A percentile compares a stretch with the other conserved stretches of the same genome.
phyloP scores from a whole-genome alignment of 2,888 invertebrate genomes.

The Branchellion lobata region DNA sequence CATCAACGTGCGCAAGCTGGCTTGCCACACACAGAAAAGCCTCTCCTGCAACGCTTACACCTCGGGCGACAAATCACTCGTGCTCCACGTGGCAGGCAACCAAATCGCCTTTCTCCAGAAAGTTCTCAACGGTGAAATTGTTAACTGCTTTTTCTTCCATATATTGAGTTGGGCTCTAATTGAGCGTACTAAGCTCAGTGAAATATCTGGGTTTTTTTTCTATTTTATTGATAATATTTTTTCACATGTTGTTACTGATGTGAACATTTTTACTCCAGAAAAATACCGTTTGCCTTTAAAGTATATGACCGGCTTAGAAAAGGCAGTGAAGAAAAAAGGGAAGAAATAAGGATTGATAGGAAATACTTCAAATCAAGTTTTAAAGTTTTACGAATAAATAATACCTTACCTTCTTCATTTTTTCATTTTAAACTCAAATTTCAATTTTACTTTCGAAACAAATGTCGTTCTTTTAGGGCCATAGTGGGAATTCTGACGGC shows the following conservation, averaged over 20 bases:
- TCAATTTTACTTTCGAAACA: no score
- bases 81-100: background rate
- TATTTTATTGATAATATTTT: no score
- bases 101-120: background rate
- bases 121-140: background rate
- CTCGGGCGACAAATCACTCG: background rate
- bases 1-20: background rate
- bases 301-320: slow-evolving; percentile 3
- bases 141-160: no score
- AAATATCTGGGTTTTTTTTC: no score
- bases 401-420: no score
- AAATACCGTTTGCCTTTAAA: background rate
- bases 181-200: no score
- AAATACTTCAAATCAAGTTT: no score
- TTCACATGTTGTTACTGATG: background rate
- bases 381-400: no score
- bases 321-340: background rate
- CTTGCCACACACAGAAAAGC: background rate
- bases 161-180: background rate
- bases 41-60: background rate
- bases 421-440: no score
- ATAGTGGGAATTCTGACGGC: no score
- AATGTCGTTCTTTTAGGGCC: no score
- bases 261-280: background rate
- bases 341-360: background rate